These are phyloP conservation scores for Engraulis encrasicolus DNA, from an alignment of 2,113 vertebrate genomes.

Conservation along the genomic window DNA sequence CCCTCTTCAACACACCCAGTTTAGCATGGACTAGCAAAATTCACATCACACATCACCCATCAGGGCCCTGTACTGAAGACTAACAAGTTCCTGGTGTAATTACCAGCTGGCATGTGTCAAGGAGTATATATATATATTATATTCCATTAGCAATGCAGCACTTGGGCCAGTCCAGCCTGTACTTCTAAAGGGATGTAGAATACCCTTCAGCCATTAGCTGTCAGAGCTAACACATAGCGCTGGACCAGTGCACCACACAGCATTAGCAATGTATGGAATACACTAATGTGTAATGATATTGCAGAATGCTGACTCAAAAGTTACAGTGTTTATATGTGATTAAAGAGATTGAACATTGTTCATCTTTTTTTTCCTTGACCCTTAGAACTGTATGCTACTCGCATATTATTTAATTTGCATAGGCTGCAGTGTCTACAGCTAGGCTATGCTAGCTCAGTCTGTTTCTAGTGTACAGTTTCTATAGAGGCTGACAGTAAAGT, in stretches of 20 bases:
- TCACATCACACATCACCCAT: not conserved
- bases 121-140: not conserved
- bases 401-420: too few relatives aligned
- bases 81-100: not conserved
- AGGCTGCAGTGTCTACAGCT: too few relatives aligned
- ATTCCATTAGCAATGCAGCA: not conserved
- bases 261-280: too few relatives aligned
- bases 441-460: too few relatives aligned
- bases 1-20: not conserved
- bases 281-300: too few relatives aligned
- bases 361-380: too few relatives aligned
- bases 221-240: not conserved
- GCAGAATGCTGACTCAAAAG: too few relatives aligned
- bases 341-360: too few relatives aligned
- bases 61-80: not conserved
- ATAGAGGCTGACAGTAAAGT: not conserved
- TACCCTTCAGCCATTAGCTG: not conserved
- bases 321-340: too few relatives aligned
- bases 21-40: not conserved
- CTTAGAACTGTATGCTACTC: too few relatives aligned
- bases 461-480: not conserved
- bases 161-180: not conserved
- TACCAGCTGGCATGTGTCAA: not conserved
- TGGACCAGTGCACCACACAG: too few relatives aligned
- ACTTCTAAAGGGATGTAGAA: not conserved